Evolutionary conservation across 2,797 vertebrate species (phyloP).

Genomic region (Lepilemur septentrionalis): DNA sequence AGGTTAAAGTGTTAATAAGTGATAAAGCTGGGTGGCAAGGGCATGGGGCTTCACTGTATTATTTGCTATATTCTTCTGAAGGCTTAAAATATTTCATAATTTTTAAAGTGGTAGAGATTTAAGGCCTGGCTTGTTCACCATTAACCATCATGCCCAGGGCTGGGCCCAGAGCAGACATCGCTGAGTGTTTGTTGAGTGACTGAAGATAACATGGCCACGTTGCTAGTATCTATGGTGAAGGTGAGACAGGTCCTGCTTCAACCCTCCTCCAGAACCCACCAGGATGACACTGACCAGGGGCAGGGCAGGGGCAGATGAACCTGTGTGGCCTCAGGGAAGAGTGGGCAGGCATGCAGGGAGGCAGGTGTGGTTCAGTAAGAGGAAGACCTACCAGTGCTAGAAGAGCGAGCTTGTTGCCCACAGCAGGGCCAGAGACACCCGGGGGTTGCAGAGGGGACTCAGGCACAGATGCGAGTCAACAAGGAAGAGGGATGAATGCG

Average conservation of each 20-base stretch:
- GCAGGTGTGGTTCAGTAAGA: not conserved
- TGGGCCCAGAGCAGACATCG: not conserved
- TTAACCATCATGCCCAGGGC: not conserved
- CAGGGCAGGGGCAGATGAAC: not conserved
- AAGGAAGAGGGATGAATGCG: not conserved
- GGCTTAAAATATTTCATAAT: constrained; percentile 17
- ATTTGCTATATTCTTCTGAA: constrained; percentile 30
- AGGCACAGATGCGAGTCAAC: not conserved
- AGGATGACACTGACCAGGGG: not conserved
- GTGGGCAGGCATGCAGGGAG: not conserved
- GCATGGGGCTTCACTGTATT: not conserved
- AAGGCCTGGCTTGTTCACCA: not conserved
- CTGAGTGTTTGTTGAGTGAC: not conserved
- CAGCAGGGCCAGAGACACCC: not conserved
- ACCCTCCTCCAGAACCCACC: not conserved
- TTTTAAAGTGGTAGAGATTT: constrained; percentile 34
- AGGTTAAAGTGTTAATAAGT: not conserved
- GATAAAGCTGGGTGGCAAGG: not conserved
- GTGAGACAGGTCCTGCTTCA: not conserved
- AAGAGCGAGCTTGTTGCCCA: not conserved
- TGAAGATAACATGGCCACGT: not conserved
- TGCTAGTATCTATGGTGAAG: not conserved
- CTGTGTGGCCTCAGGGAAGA: not conserved
- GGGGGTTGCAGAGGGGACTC: not conserved
- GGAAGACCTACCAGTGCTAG: not conserved